Base-by-base conservation (phyloP, 1,140 invertebrate species). In the Meloidogyne chitwoodi region DNA sequence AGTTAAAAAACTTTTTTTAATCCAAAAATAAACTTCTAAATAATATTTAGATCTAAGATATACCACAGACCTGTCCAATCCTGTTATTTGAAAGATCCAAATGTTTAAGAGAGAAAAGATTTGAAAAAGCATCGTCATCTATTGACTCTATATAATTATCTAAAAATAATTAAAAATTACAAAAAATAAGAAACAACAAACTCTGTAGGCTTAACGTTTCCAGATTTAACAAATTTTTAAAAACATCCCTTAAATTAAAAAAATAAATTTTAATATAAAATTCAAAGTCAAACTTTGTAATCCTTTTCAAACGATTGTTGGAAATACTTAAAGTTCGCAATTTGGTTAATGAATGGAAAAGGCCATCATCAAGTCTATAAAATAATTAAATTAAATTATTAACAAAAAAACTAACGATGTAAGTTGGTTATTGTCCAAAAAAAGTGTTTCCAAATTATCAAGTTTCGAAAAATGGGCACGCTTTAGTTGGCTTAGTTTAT, bases 11-110 rank as follows among this genome's bases (percentile, higher is more conserved):
- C n/a, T n/a, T n/a, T n/a, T n/a, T n/a, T n/a, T n/a, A n/a, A n/a
- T n/a, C n/a, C n/a, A n/a, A n/a, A n/a, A n/a, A n/a, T n/a, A n/a
- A n/a, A n/a, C n/a, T n/a, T n/a, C n/a, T n/a, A n/a, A n/a, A n/a
- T n/a, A n/a, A n/a, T n/a, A n/a, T n/a, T n/a, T n/a, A n/a, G n/a
- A n/a, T n/a, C n/a, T n/a, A n/a, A n/a, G n/a, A n/a, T n/a, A n/a
- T n/a, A n/a, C n/a, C n/a, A n/a, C n/a, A 41, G 22, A 84, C 80
- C 34, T 74, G 64, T 2, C 72, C 64, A 34, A 85, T 38, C 10
- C 68, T 56, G 56, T 87, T 85, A 3, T 74, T 75, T 24, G 83
- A 84, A 31, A 85, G 62, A 71, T 85, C 81, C 14, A 85, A 69
- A 22, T 78, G 62, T 67, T 75, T 66, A 5, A 85, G 76, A 3